phyloP scores from a whole-genome alignment of 2,113 vertebrate species.

The Hymenochirus boettgeri region DNA sequence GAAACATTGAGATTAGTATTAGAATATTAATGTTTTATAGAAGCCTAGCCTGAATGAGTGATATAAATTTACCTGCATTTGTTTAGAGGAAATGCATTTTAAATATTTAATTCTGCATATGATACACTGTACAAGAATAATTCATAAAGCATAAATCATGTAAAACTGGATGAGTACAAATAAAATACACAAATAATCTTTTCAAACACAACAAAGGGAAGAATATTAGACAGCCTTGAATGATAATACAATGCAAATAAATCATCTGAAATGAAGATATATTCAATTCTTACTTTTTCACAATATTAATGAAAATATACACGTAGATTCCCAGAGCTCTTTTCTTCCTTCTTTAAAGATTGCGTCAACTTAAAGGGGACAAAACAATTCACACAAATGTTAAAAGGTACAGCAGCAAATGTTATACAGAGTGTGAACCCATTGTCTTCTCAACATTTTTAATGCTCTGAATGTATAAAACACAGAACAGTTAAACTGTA shows the following conservation, averaged over 20 bases:
- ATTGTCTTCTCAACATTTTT: too few relatives aligned
- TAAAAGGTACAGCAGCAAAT: too few relatives aligned
- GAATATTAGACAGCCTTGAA: slow-evolving; percentile 33
- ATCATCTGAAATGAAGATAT: slow-evolving; percentile 25
- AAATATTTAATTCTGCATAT: slow-evolving; percentile 39
- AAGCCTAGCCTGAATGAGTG: slow-evolving; percentile 11
- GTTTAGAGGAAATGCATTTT: slow-evolving; percentile 31
- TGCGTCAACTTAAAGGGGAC: too few relatives aligned
- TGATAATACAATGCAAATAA: slow-evolving; percentile 34
- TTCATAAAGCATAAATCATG: slow-evolving; percentile 43
- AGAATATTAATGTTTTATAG: slow-evolving; percentile 24
- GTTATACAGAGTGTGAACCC: too few relatives aligned
- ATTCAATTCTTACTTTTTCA: slow-evolving; percentile 30
- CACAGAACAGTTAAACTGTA: too few relatives aligned
- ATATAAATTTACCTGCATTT: slow-evolving; percentile 32
- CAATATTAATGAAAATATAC: slow-evolving; percentile 25
- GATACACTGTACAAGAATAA: slow-evolving; percentile 38
- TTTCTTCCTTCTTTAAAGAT: too few relatives aligned
- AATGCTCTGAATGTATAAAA: too few relatives aligned
- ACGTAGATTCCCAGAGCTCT: neutral
- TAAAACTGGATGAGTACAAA: slow-evolving; percentile 36
- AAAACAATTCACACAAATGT: too few relatives aligned
- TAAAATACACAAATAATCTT: slow-evolving; percentile 39
- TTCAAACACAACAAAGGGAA: slow-evolving; percentile 28
- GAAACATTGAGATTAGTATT: slow-evolving; percentile 23